phyloP scores from a whole-genome alignment of 2,888 invertebrate genomes.

The Perizoma flavofasciatum region DNA sequence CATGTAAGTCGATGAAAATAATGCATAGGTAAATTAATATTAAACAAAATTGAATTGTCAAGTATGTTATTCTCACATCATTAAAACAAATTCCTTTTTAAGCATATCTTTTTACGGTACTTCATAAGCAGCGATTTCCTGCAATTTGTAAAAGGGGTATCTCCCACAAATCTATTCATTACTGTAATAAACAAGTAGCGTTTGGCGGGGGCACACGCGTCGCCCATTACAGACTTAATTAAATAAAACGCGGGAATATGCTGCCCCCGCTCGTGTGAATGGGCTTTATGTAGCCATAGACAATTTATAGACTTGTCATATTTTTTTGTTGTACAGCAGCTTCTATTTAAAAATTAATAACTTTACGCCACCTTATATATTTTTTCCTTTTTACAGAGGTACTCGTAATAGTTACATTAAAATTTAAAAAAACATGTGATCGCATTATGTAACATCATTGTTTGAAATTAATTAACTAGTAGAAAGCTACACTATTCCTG shows the following conservation, averaged over 20 bases:
- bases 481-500: too few relatives aligned
- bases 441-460: too few relatives aligned
- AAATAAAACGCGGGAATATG: conserved; percentile 41
- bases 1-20: too few relatives aligned
- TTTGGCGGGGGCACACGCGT: conserved; percentile 38
- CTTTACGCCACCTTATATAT: background rate
- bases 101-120: background rate
- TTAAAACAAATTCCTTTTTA: conserved; percentile 3
- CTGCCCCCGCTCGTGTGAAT: conserved; percentile 23
- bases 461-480: too few relatives aligned
- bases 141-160: conserved; percentile 30
- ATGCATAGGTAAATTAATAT: too few relatives aligned
- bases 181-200: conserved; percentile 25
- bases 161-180: conserved; percentile 33
- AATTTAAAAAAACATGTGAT: too few relatives aligned
- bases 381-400: background rate
- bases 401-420: too few relatives aligned
- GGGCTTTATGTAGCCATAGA: conserved; percentile 10
- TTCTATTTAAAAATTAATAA: background rate
- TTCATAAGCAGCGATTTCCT: conserved; percentile 26
- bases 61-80: conserved; percentile 10
- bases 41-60: too few relatives aligned
- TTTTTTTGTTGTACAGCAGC: background rate
- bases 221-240: conserved; percentile 46
- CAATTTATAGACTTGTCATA: conserved; percentile 8